Conservation (phyloP, 2,113 vertebrate genomes). For the Numenius arquata region DNA sequence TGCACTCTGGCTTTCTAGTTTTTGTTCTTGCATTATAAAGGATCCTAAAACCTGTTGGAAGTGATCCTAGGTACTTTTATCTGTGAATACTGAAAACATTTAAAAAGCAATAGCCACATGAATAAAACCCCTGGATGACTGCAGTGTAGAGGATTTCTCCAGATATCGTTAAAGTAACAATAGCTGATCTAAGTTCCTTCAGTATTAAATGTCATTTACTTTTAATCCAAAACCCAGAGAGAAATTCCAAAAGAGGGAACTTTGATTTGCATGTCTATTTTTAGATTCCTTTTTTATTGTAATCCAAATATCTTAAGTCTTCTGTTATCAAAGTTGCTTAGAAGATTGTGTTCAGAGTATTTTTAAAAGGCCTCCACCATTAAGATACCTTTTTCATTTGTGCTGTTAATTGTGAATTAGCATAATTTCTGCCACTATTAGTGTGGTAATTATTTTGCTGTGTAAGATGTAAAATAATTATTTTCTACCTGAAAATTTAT, state of each 20-base stretch:
- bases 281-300: neutral
- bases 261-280: neutral
- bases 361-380: neutral
- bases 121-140: neutral
- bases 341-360: neutral
- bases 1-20: slow-evolving; percentile 49
- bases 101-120: neutral
- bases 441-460: neutral
- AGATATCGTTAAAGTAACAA: neutral
- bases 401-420: neutral
- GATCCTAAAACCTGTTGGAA: neutral
- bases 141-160: neutral
- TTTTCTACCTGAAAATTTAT: neutral
- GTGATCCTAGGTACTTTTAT: neutral
- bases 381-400: neutral
- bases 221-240: neutral
- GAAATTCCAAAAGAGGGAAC: neutral
- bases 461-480: neutral
- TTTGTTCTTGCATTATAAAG: slow-evolving; percentile 11
- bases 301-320: neutral
- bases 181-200: neutral
- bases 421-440: neutral
- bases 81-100: neutral
- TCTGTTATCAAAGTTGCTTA: neutral
- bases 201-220: neutral